These are phyloP conservation scores for Meghimatium bilineatum DNA, from an alignment of 2,888 invertebrate genomes.

Conservation along the genomic window DNA sequence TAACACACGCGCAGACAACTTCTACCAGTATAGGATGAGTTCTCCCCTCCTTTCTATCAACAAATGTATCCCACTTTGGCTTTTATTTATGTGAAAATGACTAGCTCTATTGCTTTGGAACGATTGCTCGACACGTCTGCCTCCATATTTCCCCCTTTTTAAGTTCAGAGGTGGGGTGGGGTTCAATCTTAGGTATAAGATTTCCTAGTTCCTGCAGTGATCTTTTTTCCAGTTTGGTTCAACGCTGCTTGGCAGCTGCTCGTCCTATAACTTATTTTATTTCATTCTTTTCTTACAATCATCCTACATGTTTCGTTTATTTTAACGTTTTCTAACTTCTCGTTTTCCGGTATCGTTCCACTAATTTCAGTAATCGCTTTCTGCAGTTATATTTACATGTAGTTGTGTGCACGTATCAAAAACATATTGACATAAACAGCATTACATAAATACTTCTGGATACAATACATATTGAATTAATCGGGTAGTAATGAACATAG, in stretches of 20 bases:
- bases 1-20: neutral
- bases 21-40: neutral
- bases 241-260: neutral
- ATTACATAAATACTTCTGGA: too few species aligned
- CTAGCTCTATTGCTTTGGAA: neutral
- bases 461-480: too few species aligned
- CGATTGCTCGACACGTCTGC: neutral
- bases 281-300: neutral
- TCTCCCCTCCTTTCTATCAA: neutral
- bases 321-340: neutral
- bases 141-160: neutral
- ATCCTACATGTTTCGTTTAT: neutral
- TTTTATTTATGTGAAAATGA: neutral
- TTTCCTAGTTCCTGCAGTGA: neutral
- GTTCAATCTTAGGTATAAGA: neutral
- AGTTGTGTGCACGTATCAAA: neutral
- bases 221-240: neutral
- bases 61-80: neutral
- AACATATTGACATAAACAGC: neutral
- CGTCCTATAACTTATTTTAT: neutral
- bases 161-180: neutral
- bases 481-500: too few species aligned
- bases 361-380: too few species aligned
- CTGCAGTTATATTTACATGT: neutral
- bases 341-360: too few species aligned